Conservation (phyloP, 2,888 invertebrate species). For the Cataglyphis rosenhaueri region DNA sequence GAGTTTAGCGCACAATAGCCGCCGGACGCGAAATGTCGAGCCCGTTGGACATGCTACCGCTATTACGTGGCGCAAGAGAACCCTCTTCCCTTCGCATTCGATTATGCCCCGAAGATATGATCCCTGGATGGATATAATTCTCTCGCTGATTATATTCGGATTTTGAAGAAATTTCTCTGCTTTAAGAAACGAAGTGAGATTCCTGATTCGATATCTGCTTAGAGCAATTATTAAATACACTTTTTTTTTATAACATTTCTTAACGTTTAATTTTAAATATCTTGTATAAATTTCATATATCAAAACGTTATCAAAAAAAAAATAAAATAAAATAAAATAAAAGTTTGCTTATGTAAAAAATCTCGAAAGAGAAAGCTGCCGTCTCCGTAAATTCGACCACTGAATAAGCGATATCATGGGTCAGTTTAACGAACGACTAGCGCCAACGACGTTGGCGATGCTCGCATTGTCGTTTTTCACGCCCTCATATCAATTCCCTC, state of each 20-base stretch:
- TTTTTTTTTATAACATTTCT: not conserved
- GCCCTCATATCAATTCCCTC: constrained; percentile 44
- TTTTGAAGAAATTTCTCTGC: constrained; percentile 8
- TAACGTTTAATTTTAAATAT: not conserved
- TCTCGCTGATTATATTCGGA: constrained; percentile 11
- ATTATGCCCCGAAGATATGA: constrained; percentile 28
- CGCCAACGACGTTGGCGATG: constrained; percentile 61
- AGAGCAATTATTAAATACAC: not conserved
- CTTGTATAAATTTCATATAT: not conserved
- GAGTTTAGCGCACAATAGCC: constrained; percentile 55
- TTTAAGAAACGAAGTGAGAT: not conserved
- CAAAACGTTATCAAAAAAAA: not conserved
- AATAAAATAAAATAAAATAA: not conserved
- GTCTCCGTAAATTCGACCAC: constrained; percentile 4
- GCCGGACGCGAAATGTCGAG: constrained; percentile 44
- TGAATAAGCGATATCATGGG: not conserved
- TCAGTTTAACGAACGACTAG: constrained; percentile 62
- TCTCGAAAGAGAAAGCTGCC: not conserved
- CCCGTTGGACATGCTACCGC: constrained; percentile 46
- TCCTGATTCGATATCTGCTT: not conserved
- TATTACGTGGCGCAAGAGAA: constrained; percentile 38
- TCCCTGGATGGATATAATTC: constrained; percentile 1
- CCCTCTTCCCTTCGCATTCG: constrained; percentile 22
- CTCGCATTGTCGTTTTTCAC: constrained; percentile 68
- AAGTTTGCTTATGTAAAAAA: not conserved